Conservation (phyloP, 64 coral and sea anemone genomes). For the Montipora sp. region DNA sequence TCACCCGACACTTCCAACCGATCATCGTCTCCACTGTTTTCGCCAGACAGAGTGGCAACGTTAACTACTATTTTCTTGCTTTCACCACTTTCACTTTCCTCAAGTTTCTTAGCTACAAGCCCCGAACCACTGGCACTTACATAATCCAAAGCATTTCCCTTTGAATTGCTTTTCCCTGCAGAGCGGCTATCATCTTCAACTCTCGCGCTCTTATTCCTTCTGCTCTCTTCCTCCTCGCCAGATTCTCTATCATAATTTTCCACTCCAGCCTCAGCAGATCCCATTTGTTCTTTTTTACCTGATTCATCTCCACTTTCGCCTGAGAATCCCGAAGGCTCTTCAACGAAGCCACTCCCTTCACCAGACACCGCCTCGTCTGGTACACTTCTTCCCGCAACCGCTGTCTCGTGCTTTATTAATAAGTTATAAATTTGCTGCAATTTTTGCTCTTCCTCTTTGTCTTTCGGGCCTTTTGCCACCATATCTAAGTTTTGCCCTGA, state of each 20-base stretch:
- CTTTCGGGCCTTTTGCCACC: constrained; percentile 27
- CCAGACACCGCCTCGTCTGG: constrained; percentile 15
- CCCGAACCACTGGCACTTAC: constrained; percentile 12
- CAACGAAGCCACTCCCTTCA: background rate
- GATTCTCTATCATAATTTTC: background rate
- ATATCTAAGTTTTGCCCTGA: constrained; percentile 3
- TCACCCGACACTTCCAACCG: background rate
- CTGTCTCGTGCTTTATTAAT: constrained; percentile 20
- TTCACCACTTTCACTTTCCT: background rate
- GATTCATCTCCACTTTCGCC: background rate
- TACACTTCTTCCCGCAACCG: background rate
- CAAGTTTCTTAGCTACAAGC: background rate
- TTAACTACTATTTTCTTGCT: too few relatives aligned
- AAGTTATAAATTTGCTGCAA: constrained; percentile 40
- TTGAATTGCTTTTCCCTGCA: background rate
- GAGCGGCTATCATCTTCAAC: background rate
- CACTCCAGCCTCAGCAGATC: background rate
- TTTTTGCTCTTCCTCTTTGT: constrained; percentile 18
- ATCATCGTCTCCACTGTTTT: background rate
- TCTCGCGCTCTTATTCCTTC: background rate
- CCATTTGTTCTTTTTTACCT: background rate
- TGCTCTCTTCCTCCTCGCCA: background rate
- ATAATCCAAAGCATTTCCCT: background rate
- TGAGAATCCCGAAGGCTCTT: background rate
- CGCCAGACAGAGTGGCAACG: background rate